Conservation (phyloP, 30 jellyfish, hydroid and myxozoan species). For the Cassiopea andromeda region DNA sequence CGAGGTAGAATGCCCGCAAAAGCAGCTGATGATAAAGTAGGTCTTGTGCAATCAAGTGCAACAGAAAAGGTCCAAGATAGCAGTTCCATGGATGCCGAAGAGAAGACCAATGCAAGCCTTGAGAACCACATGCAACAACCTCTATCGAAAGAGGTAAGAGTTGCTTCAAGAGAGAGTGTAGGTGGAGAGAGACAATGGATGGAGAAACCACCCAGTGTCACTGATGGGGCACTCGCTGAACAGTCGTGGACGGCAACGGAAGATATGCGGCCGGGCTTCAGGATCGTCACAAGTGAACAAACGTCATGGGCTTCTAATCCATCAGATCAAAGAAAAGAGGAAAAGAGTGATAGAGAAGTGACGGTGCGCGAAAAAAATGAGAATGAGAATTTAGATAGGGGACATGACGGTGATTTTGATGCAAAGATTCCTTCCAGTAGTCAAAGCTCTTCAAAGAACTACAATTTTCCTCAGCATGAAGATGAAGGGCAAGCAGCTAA, state of each 20-base stretch:
- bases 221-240: background rate
- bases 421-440: background rate
- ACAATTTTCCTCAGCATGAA: background rate
- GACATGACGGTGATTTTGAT: background rate
- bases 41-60: background rate
- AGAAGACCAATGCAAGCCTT: background rate
- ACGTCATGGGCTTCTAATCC: slow-evolving; percentile 6
- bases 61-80: slow-evolving; percentile 10
- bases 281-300: slow-evolving; percentile 18
- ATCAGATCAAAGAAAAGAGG: background rate
- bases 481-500: background rate
- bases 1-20: slow-evolving; percentile 45
- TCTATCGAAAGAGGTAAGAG: background rate
- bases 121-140: background rate
- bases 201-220: background rate
- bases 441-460: background rate
- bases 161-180: slow-evolving; percentile 4
- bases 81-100: background rate
- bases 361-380: background rate
- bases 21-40: background rate
- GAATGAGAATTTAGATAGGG: background rate
- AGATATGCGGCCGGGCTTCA: background rate
- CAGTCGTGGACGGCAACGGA: slow-evolving; percentile 7
- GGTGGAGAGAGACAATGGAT: slow-evolving; percentile 10
- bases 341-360: background rate